Evolutionary conservation across 2,888 invertebrate species (phyloP).

Genomic region (Synanthedon tipuliformis): DNA sequence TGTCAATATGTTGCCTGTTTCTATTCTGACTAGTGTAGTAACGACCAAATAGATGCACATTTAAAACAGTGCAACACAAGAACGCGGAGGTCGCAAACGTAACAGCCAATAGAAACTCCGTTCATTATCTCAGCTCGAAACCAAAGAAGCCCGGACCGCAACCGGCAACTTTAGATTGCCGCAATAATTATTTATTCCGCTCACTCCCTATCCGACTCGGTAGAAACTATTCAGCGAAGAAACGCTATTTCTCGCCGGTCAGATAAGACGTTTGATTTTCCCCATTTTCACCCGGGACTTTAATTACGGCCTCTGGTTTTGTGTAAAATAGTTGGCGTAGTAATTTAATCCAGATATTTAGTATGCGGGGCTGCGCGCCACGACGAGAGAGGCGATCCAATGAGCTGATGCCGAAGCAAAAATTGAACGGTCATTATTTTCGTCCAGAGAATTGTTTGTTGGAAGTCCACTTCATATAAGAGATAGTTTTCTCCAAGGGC

Average conservation of each 20-base stretch:
- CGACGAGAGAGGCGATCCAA: constrained; percentile 29
- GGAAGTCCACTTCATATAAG: background rate
- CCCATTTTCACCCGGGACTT: constrained; percentile 62
- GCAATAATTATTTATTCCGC: constrained; percentile 69
- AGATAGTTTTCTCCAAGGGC: too few species aligned
- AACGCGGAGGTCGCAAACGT: constrained; percentile 21
- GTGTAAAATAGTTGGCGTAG: constrained; percentile 68
- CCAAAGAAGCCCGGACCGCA: constrained; percentile 24
- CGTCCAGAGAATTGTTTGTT: background rate
- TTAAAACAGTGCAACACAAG: too few species aligned
- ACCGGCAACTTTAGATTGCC: constrained; percentile 57
- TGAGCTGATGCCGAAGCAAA: constrained; percentile 7
- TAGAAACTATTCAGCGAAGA: constrained; percentile 63
- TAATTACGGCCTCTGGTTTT: constrained; percentile 68
- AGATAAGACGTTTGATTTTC: constrained; percentile 69
- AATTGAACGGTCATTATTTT: background rate
- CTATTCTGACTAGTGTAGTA: too few species aligned
- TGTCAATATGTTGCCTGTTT: too few species aligned
- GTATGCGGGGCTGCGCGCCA: constrained; percentile 53
- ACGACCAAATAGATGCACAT: too few species aligned
- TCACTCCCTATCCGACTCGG: constrained; percentile 56
- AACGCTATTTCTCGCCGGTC: constrained; percentile 65
- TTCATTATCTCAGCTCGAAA: constrained; percentile 42
- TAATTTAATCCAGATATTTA: constrained; percentile 65
- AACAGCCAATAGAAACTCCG: constrained; percentile 42